Conservation (phyloP, 2,797 vertebrate species). For the Octomys mimax region DNA sequence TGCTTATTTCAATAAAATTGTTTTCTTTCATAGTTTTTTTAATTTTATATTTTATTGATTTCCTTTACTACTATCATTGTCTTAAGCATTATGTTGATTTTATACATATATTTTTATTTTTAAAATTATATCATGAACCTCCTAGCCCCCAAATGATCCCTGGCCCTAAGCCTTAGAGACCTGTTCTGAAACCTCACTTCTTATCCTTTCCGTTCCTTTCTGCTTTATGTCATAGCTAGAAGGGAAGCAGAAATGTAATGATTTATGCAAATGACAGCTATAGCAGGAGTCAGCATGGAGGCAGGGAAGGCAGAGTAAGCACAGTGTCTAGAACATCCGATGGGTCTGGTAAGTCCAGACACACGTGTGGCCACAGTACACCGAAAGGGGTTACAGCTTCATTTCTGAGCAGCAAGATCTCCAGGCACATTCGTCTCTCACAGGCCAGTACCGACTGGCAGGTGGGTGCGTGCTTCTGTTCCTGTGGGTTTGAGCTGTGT, state of each 20-base stretch:
- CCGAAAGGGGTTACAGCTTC: background rate
- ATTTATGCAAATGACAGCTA: background rate
- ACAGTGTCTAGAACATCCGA: slow-evolving; percentile 65
- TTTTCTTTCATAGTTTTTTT: slow-evolving; percentile 13
- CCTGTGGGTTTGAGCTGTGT: slow-evolving; percentile 7
- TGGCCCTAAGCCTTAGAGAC: background rate
- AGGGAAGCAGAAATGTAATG: background rate
- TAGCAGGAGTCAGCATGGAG: background rate
- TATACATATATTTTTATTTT: background rate
- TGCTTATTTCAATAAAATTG: background rate
- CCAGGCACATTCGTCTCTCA: slow-evolving; percentile 33
- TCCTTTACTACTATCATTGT: background rate
- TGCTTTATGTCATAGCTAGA: background rate
- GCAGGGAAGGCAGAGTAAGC: slow-evolving; percentile 70
- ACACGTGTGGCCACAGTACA: slow-evolving; percentile 58
- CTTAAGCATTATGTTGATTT: background rate
- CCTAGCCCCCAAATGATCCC: slow-evolving; percentile 8
- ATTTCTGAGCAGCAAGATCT: background rate
- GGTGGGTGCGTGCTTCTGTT: slow-evolving; percentile 43
- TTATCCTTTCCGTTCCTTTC: background rate
- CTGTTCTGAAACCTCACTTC: background rate
- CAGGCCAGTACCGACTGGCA: background rate
- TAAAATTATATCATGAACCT: background rate
- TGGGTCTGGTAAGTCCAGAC: slow-evolving; percentile 62
- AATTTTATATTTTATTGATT: slow-evolving; percentile 39